phyloP scores from a whole-genome alignment of 1,140 invertebrate genomes.

The Panonychus citri region DNA sequence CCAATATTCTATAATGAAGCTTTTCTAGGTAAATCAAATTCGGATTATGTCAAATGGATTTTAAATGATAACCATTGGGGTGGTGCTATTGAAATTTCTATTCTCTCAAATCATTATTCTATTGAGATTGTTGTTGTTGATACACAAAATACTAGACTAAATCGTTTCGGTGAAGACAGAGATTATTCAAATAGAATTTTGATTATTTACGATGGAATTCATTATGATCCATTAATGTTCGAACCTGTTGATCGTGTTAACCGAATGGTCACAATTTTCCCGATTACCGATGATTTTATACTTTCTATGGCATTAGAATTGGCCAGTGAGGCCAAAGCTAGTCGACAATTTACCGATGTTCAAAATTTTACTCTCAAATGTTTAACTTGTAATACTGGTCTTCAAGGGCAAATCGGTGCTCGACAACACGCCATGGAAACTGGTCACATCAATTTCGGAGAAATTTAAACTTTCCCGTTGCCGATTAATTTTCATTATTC shows the following conservation, averaged over 20 bases:
- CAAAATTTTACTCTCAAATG: constrained; percentile 63
- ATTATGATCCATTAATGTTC: constrained; percentile 78
- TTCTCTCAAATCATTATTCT: constrained; percentile 63
- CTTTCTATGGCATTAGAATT: constrained; percentile 53
- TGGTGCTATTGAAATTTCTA: constrained; percentile 74
- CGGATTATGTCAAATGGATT: constrained; percentile 71
- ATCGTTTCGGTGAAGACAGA: constrained; percentile 79
- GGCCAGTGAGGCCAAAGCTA: constrained; percentile 59
- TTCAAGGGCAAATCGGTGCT: constrained; percentile 53
- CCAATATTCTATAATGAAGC: constrained; percentile 55
- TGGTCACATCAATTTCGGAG: constrained; percentile 65
- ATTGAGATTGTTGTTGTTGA: constrained; percentile 84
- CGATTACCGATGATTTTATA: constrained; percentile 39
- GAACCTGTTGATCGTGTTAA: constrained; percentile 31
- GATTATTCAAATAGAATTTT: constrained; percentile 54
- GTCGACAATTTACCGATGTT: constrained; percentile 67
- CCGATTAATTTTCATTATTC: no score
- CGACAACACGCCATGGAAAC: constrained; percentile 58
- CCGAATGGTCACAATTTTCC: constrained; percentile 50
- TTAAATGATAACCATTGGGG: constrained; percentile 49
- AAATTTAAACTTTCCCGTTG: constrained; percentile 21
- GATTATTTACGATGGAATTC: constrained; percentile 81
- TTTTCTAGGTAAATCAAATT: constrained; percentile 52
- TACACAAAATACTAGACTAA: constrained; percentile 63
- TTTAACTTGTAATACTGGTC: constrained; percentile 41